phyloP scores from a whole-genome alignment of 2,888 invertebrate species.

The Plutella xylostella region DNA sequence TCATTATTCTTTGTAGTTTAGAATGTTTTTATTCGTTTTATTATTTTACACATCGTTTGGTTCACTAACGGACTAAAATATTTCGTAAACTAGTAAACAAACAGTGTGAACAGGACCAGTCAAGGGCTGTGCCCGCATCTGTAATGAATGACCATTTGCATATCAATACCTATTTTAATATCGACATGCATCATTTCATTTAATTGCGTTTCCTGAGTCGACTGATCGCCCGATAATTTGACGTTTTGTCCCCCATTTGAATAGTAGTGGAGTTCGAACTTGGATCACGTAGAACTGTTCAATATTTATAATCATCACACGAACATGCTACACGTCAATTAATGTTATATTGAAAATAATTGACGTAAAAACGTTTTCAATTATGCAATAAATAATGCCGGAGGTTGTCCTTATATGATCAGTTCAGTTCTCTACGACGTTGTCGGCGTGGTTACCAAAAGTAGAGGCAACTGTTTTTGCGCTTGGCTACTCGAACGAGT shows the following conservation, averaged over 20 bases:
- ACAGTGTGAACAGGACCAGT: conserved; percentile 41
- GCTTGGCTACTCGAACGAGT: conserved; percentile 20
- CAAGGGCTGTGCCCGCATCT: conserved; percentile 43
- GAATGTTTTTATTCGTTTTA: too few relatives aligned
- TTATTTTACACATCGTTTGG: too few relatives aligned
- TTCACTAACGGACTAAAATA: conserved; percentile 2
- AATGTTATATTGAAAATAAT: conserved; percentile 48
- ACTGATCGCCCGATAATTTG: conserved; percentile 29
- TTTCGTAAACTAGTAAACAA: conserved; percentile 39
- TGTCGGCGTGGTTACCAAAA: conserved; percentile 29
- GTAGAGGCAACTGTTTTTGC: conserved; percentile 30
- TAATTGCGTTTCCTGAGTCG: conserved; percentile 60
- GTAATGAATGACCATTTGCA: conserved; percentile 53
- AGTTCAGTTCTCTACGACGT: conserved; percentile 23
- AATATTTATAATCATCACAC: conserved; percentile 41
- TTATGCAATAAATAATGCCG: conserved; percentile 48
- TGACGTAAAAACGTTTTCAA: conserved; percentile 49
- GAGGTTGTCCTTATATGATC: conserved; percentile 36
- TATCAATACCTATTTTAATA: conserved; percentile 65
- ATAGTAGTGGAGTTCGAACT: conserved; percentile 11
- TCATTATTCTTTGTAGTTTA: too few relatives aligned
- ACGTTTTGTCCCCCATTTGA: conserved; percentile 25
- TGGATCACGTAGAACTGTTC: conserved; percentile 22
- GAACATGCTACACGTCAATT: conserved; percentile 54
- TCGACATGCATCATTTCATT: conserved; percentile 65